Conservation (phyloP, 2,797 vertebrate genomes). For the Champsocephalus gunnari region DNA sequence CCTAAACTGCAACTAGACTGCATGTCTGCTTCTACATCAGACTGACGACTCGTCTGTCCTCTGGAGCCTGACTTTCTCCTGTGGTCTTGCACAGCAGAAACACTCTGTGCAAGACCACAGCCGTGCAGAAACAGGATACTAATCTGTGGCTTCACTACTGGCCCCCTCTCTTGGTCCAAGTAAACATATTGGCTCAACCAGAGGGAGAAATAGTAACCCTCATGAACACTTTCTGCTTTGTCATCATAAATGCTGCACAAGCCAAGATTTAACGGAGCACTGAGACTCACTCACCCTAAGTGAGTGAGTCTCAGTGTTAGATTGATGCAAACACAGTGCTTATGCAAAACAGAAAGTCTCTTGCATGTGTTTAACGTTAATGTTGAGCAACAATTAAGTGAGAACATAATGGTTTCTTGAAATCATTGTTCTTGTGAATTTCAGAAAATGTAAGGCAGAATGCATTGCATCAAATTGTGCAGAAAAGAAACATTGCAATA, state of each 20-base stretch:
- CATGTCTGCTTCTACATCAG: slow-evolving; percentile 57
- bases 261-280: slow-evolving; percentile 20
- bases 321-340: background rate
- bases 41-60: slow-evolving; percentile 53
- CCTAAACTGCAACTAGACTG: slow-evolving; percentile 60
- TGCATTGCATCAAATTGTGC: slow-evolving; percentile 16
- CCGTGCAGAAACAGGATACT: slow-evolving; percentile 63
- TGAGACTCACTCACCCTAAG: slow-evolving; percentile 8
- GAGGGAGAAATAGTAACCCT: slow-evolving; percentile 57
- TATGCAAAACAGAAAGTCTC: slow-evolving; percentile 20
- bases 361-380: slow-evolving; percentile 19
- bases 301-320: background rate
- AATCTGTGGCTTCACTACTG: slow-evolving; percentile 59
- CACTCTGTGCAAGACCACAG: slow-evolving; percentile 52
- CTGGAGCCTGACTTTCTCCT: slow-evolving; percentile 58
- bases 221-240: slow-evolving; percentile 54
- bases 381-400: slow-evolving; percentile 30
- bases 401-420: background rate
- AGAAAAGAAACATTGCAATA: slow-evolving; percentile 37
- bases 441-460: background rate
- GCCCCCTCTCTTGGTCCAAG: slow-evolving; percentile 51
- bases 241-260: slow-evolving; percentile 50
- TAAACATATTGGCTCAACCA: slow-evolving; percentile 66
- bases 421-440: slow-evolving; percentile 6
- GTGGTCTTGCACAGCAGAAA: slow-evolving; percentile 49